Percentiles rank a stretch among this genome's conserved stretches.
phyloP scores from a whole-genome alignment of 2,888 invertebrate genomes.

The Trichopoda pennipes region DNA sequence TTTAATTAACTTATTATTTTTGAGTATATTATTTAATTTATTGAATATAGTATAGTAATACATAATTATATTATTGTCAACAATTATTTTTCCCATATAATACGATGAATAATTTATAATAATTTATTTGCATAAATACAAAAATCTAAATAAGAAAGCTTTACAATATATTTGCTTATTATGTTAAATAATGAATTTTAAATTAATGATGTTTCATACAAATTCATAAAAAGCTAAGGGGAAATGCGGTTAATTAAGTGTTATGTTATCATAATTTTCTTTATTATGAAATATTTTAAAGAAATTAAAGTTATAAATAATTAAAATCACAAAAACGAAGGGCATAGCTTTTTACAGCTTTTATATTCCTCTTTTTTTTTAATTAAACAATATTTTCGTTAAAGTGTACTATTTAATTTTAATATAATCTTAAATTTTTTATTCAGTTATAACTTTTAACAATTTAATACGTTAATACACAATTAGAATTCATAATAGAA shows the following conservation, averaged over 20 bases:
- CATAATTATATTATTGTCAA: constrained; percentile 69
- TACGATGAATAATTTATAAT: constrained; percentile 54
- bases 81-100: constrained; percentile 64
- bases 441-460: constrained; percentile 6
- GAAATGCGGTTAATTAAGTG: constrained; percentile 12
- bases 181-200: too few relatives aligned
- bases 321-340: too few relatives aligned
- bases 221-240: constrained; percentile 39
- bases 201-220: too few relatives aligned
- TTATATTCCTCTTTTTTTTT: too few relatives aligned
- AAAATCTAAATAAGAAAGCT: constrained; percentile 18
- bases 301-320: too few relatives aligned
- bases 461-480: constrained; percentile 28
- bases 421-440: neutral
- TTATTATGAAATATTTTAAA: too few relatives aligned
- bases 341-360: too few relatives aligned
- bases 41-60: constrained; percentile 33
- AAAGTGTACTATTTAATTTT: too few relatives aligned
- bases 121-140: constrained; percentile 28
- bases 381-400: too few relatives aligned
- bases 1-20: constrained; percentile 37
- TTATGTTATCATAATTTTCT: too few relatives aligned
- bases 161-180: constrained; percentile 17
- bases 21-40: constrained; percentile 59
- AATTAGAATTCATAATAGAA: constrained; percentile 20